Evolutionary conservation across 1,140 invertebrate species (phyloP), one percentile per base, ranked within the genome.

Genomic region (Caenorhabditis briggsae): DNA sequence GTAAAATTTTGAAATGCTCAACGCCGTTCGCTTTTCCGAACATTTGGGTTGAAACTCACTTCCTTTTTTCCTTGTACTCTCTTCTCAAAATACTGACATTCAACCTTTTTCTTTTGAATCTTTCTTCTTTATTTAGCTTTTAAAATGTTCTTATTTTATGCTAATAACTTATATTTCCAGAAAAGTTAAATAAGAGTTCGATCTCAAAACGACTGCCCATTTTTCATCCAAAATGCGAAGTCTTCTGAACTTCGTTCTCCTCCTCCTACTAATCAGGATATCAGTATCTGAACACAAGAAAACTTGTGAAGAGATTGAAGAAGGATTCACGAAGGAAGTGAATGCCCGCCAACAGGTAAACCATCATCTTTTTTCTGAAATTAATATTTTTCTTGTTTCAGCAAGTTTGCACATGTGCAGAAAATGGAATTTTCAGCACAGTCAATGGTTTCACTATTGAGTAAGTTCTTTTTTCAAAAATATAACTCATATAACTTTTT

Each of bases 1-100:
- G 70, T 78, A 14, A 23, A 50, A 78, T 78, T 78, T 78, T 78
- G 70, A 78, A 78, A 78, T 78, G 46, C 46, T 50, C 64, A 5
- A 14, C 46, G 7, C n/a, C 33, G 33, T 33, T 33, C 33, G 3
- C 33, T 33, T 33, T 33, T 33, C 33, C 33, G 33, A 33, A 33
- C 33, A 33, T 33, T 33, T 33, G 33, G 33, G 33, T 23, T 78
- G 5, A 9, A 20, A 23, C 14, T 43, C 46, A 6, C 53, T 33
- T 5, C 2, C 11, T 20, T 41, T 6, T 20, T n/a, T 23, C 46
- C 16, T 46, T 2, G 11, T 43, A 25, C 18, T 16, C 5, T 70
- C 18, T 5, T 70, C 41, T 70, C 12, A 23, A 14, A 65, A 25
- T 25, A 14, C 20, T 14, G 12, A 0, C 61, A 33, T 33, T 41